Evolutionary conservation across 2,113 vertebrate genomes (phyloP).

Genomic region (Centrocercus urophasianus): DNA sequence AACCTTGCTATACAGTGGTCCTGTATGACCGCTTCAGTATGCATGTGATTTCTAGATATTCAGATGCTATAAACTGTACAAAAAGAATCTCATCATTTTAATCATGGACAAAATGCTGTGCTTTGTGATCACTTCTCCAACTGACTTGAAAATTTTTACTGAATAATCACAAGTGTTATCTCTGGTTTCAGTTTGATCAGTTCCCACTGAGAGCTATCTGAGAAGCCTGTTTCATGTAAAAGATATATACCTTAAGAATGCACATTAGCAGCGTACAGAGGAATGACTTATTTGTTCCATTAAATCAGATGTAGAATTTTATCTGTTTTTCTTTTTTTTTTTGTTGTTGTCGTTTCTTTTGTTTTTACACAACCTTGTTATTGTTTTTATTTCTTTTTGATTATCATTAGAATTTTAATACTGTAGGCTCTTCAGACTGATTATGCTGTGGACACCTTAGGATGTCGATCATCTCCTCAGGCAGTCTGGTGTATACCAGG

Average conservation of each 20-base stretch:
- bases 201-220: not conserved
- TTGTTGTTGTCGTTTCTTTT: slow-evolving; percentile 56
- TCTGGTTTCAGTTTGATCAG: not conserved
- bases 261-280: not conserved
- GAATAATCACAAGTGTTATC: not conserved
- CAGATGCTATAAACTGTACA: not conserved
- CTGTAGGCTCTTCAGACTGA: slow-evolving; percentile 83
- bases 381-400: slow-evolving; percentile 78
- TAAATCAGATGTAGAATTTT: slow-evolving; percentile 37
- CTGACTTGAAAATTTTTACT: not conserved
- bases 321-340: slow-evolving; percentile 8
- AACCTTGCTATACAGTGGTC: not conserved
- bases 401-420: slow-evolving; percentile 82
- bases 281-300: not conserved
- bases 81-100: not conserved
- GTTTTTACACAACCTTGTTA: slow-evolving; percentile 52
- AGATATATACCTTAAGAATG: not conserved
- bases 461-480: slow-evolving; percentile 83
- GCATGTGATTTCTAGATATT: not conserved
- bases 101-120: not conserved
- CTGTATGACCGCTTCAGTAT: fast-evolving
- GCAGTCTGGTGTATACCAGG: slow-evolving; percentile 80
- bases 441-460: slow-evolving; percentile 85
- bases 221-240: not conserved
- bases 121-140: not conserved